Evolutionary conservation across 2,888 invertebrate genomes (phyloP).

Genomic region (Harpalus rufipes): DNA sequence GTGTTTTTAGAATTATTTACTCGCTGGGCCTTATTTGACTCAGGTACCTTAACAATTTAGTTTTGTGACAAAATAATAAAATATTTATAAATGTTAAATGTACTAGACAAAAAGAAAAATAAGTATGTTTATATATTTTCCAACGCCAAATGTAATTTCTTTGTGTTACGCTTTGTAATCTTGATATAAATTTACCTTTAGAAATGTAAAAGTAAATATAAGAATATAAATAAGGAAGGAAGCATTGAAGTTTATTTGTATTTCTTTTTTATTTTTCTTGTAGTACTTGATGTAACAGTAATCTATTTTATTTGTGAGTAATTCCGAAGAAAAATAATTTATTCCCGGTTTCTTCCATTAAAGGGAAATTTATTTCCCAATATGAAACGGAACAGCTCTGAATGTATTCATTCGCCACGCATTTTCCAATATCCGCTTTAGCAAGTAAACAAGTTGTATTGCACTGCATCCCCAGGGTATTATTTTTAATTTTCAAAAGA

Average conservation of each 20-base stretch:
- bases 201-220: neutral
- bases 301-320: neutral
- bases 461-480: slow-evolving; percentile 12
- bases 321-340: neutral
- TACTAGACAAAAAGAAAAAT: too few species aligned
- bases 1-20: too few species aligned
- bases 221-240: neutral
- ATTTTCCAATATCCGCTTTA: slow-evolving; percentile 45
- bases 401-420: slow-evolving; percentile 27
- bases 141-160: too few species aligned
- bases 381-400: slow-evolving; percentile 7
- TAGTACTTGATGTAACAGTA: neutral
- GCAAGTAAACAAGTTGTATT: slow-evolving; percentile 42
- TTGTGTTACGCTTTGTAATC: too few species aligned
- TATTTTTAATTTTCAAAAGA: slow-evolving; percentile 45
- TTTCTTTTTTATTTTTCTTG: neutral
- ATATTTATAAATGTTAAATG: too few species aligned
- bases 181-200: neutral
- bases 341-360: slow-evolving; percentile 5
- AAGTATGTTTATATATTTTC: too few species aligned
- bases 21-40: too few species aligned
- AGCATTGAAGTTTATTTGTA: neutral
- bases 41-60: too few species aligned
- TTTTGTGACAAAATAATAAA: too few species aligned
- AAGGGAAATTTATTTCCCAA: slow-evolving; percentile 12